Conservation (phyloP, 2,113 vertebrate species). For the Agapornis roseicollis region DNA sequence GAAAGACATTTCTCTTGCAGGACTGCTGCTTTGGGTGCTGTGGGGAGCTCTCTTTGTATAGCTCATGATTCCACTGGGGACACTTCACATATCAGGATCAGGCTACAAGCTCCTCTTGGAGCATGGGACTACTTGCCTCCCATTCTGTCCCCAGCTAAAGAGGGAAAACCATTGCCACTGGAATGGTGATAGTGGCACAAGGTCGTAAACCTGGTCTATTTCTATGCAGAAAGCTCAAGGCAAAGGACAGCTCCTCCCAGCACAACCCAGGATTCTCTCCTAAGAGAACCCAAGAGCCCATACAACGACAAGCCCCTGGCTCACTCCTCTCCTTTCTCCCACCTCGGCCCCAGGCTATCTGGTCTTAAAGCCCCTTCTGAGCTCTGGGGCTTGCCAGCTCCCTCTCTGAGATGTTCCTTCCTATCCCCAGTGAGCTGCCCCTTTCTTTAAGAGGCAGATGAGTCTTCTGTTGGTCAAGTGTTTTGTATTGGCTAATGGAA, state of each 20-base stretch:
- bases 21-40: background rate
- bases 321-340: background rate
- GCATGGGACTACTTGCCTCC: background rate
- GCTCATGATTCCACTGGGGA: rapidly evolving
- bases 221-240: background rate
- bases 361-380: background rate
- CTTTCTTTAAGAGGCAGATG: background rate
- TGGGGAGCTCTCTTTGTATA: background rate
- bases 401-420: background rate
- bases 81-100: background rate
- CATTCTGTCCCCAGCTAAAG: background rate
- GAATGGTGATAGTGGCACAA: background rate
- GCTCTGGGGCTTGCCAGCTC: background rate
- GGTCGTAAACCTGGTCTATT: background rate
- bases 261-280: background rate
- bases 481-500: background rate
- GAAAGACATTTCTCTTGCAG: background rate
- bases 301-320: background rate
- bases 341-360: background rate
- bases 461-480: background rate
- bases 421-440: background rate
- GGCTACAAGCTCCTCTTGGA: background rate
- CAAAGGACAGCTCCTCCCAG: background rate
- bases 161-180: background rate
- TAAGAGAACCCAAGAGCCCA: background rate